A percentile compares a stretch with the other conserved stretches of the same genome.
Conservation (phyloP, 2,888 invertebrate species). For the Agonum fuliginosum region DNA sequence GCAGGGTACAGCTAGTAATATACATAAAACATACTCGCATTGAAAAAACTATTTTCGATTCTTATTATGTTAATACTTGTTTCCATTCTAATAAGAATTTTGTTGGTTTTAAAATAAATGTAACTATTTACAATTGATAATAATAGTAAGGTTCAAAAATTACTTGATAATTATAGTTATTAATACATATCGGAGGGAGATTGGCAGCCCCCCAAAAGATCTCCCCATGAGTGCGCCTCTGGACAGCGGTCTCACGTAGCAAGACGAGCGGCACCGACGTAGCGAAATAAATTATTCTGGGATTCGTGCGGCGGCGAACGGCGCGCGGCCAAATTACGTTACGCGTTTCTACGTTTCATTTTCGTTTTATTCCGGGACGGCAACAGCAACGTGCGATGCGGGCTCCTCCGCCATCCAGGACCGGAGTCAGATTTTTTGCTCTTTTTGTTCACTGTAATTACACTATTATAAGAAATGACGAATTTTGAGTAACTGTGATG, state of each 20-base stretch:
- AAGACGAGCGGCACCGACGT: constrained; percentile 9
- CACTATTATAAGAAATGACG: constrained; percentile 32
- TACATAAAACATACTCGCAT: too few species aligned
- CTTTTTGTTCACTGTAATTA: constrained; percentile 23
- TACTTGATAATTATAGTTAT: too few species aligned
- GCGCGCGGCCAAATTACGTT: constrained; percentile 43
- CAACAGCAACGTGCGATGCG: constrained; percentile 18
- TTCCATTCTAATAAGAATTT: too few species aligned
- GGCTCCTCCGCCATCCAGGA: background rate
- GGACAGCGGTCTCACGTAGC: constrained; percentile 30
- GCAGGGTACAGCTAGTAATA: too few species aligned
- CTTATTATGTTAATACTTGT: too few species aligned
- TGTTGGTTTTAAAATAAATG: too few species aligned
- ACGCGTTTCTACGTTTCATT: constrained; percentile 55
- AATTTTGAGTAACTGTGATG: constrained; percentile 28
- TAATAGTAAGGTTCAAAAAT: too few species aligned
- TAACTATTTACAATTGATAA: too few species aligned
- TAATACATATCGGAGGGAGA: too few species aligned
- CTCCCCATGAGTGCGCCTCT: too few species aligned
- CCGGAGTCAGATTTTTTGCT: constrained; percentile 4
- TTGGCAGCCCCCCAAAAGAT: too few species aligned
- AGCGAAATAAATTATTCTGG: constrained; percentile 48
- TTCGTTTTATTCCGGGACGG: constrained; percentile 43
- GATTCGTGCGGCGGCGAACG: constrained; percentile 28
- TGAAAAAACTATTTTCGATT: too few species aligned